phyloP scores from a whole-genome alignment of 2,888 invertebrate species.

The Luffia ferchaultella region DNA sequence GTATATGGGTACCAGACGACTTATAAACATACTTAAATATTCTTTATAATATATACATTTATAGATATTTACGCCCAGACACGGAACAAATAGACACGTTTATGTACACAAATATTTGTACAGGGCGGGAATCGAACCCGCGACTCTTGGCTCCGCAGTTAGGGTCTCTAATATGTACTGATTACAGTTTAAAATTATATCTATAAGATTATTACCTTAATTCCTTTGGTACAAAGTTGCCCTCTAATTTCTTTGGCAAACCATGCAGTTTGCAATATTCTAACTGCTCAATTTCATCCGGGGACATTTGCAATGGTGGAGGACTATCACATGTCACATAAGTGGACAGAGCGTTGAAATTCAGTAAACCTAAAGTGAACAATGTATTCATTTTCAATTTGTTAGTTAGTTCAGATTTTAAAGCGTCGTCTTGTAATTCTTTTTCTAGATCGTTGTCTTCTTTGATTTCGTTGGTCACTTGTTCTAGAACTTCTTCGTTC shows the following conservation, averaged over 20 bases:
- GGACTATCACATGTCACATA: constrained; percentile 84
- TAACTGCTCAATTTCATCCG: constrained; percentile 77
- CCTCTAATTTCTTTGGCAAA: constrained; percentile 72
- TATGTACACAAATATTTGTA: no score
- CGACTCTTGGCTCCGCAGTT: no score
- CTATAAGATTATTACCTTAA: no score
- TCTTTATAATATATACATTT: no score
- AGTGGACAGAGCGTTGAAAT: constrained; percentile 63
- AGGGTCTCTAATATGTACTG: no score
- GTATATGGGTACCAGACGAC: no score
- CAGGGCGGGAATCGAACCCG: no score
- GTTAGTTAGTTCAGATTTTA: constrained; percentile 31
- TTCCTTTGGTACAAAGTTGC: constrained; percentile 74
- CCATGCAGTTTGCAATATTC: constrained; percentile 77
- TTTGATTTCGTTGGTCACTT: constrained; percentile 1
- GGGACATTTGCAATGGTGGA: constrained; percentile 80
- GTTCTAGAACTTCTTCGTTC: constrained; percentile 18
- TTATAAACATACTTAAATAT: no score
- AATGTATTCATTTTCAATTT: constrained; percentile 40
- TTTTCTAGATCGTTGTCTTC: constrained; percentile 56
- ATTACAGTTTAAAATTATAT: no score
- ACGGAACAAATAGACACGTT: no score
- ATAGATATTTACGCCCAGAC: no score
- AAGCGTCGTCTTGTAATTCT: constrained; percentile 45
- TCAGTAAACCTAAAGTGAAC: constrained; percentile 40